Percentiles rank a stretch among this genome's conserved stretches.
Conservation (phyloP, 2,113 vertebrate species). For the Corythornis cristatus region DNA sequence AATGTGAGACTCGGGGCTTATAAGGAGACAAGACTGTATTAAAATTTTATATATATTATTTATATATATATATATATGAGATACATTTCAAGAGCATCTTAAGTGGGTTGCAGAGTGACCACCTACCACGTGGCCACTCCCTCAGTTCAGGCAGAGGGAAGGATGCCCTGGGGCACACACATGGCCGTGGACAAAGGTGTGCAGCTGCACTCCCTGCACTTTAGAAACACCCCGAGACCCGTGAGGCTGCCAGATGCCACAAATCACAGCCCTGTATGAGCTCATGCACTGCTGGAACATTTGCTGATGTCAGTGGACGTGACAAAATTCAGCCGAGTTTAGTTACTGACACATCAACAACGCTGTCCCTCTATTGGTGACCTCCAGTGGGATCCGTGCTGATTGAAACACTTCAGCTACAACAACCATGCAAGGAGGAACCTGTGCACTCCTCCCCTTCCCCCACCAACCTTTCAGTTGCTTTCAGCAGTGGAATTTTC, state of each 20-base stretch:
- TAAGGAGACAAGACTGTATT: no score
- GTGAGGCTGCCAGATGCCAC: accelerated
- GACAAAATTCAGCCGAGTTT: neutral
- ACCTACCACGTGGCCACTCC: accelerated
- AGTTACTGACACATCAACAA: neutral
- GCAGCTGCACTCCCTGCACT: accelerated
- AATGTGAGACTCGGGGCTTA: no score
- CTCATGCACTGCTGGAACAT: neutral
- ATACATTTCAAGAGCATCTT: neutral
- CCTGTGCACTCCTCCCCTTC: neutral
- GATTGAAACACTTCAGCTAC: neutral
- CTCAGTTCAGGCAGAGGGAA: neutral
- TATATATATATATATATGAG: no score
- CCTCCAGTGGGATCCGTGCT: neutral
- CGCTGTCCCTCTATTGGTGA: neutral
- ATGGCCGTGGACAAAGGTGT: accelerated
- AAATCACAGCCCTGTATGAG: neutral
- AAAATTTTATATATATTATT: no score
- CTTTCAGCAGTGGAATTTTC: neutral
- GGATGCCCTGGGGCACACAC: accelerated
- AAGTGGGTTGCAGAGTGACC: neutral
- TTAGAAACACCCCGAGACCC: neutral
- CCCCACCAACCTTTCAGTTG: neutral
- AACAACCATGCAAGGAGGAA: neutral
- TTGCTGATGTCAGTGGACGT: neutral